Evolutionary conservation across 2,797 vertebrate species (phyloP), one percentile per base, ranked within the genome.

Genomic region (Botia kubotai): DNA sequence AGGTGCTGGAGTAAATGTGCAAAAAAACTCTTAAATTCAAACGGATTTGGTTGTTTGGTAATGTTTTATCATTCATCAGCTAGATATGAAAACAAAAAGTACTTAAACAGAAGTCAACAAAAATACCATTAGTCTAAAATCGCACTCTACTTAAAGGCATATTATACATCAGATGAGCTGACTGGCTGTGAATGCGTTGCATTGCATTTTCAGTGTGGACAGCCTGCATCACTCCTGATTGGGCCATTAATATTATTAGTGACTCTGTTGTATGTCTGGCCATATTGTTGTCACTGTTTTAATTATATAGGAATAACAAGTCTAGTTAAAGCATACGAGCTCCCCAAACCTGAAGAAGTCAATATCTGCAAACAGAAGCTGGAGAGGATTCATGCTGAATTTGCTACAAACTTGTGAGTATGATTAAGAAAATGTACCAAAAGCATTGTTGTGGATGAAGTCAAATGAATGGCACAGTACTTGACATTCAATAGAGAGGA

Each of bases 301-400:
- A 11, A 46, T 77, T 75, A 26, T 67, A 46, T 10, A 99, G 98
- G 92, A 76, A 96, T 98, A 89, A 97, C 97, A 91, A 94, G 90
- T 23, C 91, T 98, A 26, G 91, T 98, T 0, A 97, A 96, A 89
- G 97, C 95, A 80, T 96, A 98, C 0, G 96, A 98, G 68, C 90
- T 94, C 78, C 95, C 97, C 0, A 95, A 92, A 87, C 13, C 90
- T 4, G 96, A 98, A 19, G 97, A 96, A 72, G 93, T 98, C 75
- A 93, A 89, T 50, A 3, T 77, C 72, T 93, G 92, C 86, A 98
- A 99, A 88, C 96, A 96, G 90, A 98, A 96, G 83, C 62, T 99
- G 82, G 97, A 98, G 87, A 95, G 94, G 87, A 95, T 97, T 87
- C 95, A 99, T 53, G 92, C 92, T 8, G 96, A 98, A 60, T 94